phyloP scores from a whole-genome alignment of 2,888 invertebrate genomes.

The Himalopsyche anomala region DNA sequence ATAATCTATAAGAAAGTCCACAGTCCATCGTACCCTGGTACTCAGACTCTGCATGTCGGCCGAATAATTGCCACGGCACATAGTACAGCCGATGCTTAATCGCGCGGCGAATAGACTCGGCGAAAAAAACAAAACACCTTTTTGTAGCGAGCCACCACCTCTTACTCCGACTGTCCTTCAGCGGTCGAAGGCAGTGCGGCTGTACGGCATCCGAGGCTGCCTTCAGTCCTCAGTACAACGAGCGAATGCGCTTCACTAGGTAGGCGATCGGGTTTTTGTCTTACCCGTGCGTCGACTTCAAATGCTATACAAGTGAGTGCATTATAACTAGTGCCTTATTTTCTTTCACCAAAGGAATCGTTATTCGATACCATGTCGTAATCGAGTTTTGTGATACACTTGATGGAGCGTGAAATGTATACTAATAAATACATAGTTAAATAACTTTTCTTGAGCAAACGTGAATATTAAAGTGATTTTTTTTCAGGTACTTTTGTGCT shows the following conservation, averaged over 20 bases:
- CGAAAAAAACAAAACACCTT: conserved; percentile 55
- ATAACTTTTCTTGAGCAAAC: too few species aligned
- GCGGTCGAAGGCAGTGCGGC: conserved; percentile 49
- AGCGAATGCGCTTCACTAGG: conserved; percentile 55
- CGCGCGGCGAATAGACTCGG: conserved; percentile 28
- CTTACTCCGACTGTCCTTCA: conserved; percentile 63
- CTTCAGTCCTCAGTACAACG: conserved; percentile 61
- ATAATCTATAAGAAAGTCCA: neutral
- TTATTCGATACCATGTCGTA: conserved; percentile 5
- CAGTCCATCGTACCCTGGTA: neutral
- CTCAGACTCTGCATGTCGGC: neutral
- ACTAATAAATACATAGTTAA: neutral
- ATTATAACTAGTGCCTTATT: neutral
- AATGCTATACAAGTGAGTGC: conserved; percentile 45
- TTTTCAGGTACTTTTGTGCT: too few species aligned
- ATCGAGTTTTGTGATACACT: conserved; percentile 1
- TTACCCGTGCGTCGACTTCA: conserved; percentile 57
- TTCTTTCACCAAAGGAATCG: neutral
- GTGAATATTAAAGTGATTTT: too few species aligned
- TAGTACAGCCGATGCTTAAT: conserved; percentile 41
- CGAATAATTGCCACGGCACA: conserved; percentile 20
- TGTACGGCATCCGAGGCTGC: conserved; percentile 44
- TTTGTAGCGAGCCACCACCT: conserved; percentile 60
- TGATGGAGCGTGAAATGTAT: conserved; percentile 7
- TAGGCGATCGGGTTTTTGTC: conserved; percentile 54